Evolutionary conservation across 2,797 vertebrate genomes (phyloP), one percentile per base, ranked within the genome.

Genomic region (Microhierax caerulescens): DNA sequence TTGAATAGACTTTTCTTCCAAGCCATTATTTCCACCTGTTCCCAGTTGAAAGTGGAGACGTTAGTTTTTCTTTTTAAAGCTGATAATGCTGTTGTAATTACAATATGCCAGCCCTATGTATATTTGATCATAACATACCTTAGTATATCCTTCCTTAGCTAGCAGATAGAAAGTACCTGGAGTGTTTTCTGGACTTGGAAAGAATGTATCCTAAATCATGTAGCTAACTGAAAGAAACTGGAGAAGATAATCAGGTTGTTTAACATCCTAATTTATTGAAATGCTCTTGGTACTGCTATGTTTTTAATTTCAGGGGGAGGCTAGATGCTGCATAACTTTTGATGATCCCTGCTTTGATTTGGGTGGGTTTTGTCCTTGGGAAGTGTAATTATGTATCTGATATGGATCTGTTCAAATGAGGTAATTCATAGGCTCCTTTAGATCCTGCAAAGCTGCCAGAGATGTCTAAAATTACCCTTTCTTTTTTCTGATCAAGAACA

Each of bases 321-420:
- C 24, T 87, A 63, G 45, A 56, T 96, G 56, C 73, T 96, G 50
- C 12, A 37, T 81, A 94, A 93, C 10, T 64, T 97, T 97, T 96
- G 98, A 96, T 95, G 95, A 77, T 95, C 61, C 59, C 22, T 79
- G 92, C 97, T 99, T 99, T 98, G 98, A 99, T 98, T 97, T 98
- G 78, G 86, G 88, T 84, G 93, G 79, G 97, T 97, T 97, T 97
- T 98, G 95, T 98, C 88, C 94, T 97, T 97, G 97, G 95, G 98
- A 97, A 97, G 91, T 98, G 93, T 98, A 98, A 98, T 98, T 97
- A 97, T 82, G 64, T 97, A 78, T 94, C 93, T 97, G 98, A 98
- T 98, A 96, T 94, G 97, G 97, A 98, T 98, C 90, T 98, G 94
- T 96, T 98, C 90, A 97, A 97, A 98, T 84, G 45, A 93, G 95